phyloP scores from a whole-genome alignment of 2,797 vertebrate genomes.

The Xiphophorus birchmanni region DNA sequence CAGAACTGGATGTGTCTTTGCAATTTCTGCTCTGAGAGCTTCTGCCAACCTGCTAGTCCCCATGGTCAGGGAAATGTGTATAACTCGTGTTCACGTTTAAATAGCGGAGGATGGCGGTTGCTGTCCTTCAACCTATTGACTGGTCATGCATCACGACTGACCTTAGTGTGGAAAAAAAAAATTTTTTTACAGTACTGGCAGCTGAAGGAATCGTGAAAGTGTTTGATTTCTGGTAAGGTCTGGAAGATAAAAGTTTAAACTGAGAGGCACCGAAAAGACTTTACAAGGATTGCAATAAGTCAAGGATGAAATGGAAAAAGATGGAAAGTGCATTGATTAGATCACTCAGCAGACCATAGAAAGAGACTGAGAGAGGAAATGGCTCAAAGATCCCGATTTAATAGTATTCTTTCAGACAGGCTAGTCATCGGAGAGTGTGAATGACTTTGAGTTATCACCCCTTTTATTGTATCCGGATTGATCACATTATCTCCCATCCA shows the following conservation, averaged over 20 bases:
- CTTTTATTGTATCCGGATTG: conserved; percentile 76
- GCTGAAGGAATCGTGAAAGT: conserved; percentile 38
- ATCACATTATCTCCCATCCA: conserved; percentile 68
- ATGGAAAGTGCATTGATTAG: conserved; percentile 69
- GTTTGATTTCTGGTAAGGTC: conserved; percentile 38
- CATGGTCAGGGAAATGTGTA: conserved; percentile 51
- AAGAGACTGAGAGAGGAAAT: conserved; percentile 65
- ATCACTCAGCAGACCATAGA: conserved; percentile 66
- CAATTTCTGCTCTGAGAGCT: conserved; percentile 57
- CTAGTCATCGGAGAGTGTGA: conserved; percentile 67
- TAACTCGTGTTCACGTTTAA: conserved; percentile 42
- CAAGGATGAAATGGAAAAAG: conserved; percentile 64
- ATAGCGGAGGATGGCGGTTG: conserved; percentile 21
- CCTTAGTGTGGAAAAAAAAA: not conserved
- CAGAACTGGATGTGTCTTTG: conserved; percentile 58
- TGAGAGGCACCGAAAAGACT: conserved; percentile 47
- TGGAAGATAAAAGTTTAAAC: conserved; percentile 39
- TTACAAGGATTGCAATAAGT: conserved; percentile 58
- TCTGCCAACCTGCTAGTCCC: conserved; percentile 58
- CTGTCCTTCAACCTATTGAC: conserved; percentile 33
- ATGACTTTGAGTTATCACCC: conserved; percentile 76
- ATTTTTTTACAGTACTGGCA: conserved; percentile 11
- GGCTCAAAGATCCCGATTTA: conserved; percentile 62
- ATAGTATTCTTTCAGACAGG: conserved; percentile 66
- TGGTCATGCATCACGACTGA: conserved; percentile 26